These are phyloP conservation scores for Agrochola macilenta DNA, from an alignment of 2,888 invertebrate genomes.

Conservation along the genomic window DNA sequence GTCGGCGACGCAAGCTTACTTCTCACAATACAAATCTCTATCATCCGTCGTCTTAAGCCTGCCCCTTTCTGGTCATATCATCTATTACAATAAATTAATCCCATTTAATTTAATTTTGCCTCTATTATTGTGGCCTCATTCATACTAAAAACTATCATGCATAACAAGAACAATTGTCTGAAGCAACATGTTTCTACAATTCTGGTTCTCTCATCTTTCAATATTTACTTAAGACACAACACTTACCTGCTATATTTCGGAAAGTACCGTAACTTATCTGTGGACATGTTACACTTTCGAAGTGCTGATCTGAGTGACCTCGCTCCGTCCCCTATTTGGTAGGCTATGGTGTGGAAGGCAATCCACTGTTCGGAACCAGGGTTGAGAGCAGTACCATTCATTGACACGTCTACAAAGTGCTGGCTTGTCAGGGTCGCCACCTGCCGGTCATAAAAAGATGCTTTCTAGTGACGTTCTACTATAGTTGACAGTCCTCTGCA, in stretches of 20 bases:
- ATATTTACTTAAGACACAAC: neutral
- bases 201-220: neutral
- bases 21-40: neutral
- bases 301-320: constrained; percentile 68
- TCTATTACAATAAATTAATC: neutral
- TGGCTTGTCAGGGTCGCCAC: constrained; percentile 70
- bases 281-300: constrained; percentile 72
- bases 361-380: constrained; percentile 79
- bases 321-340: constrained; percentile 70
- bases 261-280: constrained; percentile 73
- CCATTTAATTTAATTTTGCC: too few species aligned
- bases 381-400: constrained; percentile 80
- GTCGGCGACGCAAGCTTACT: neutral
- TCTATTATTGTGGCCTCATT: neutral
- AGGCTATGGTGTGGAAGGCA: constrained; percentile 61
- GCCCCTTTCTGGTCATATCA: neutral
- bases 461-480: neutral
- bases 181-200: neutral
- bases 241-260: constrained; percentile 63
- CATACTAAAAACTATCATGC: neutral
- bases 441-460: constrained; percentile 59
- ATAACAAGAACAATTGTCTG: neutral
- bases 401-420: constrained; percentile 74
- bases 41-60: neutral
- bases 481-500: neutral